phyloP scores from a whole-genome alignment of 2,797 vertebrate species.

The Enteromius treurensis region DNA sequence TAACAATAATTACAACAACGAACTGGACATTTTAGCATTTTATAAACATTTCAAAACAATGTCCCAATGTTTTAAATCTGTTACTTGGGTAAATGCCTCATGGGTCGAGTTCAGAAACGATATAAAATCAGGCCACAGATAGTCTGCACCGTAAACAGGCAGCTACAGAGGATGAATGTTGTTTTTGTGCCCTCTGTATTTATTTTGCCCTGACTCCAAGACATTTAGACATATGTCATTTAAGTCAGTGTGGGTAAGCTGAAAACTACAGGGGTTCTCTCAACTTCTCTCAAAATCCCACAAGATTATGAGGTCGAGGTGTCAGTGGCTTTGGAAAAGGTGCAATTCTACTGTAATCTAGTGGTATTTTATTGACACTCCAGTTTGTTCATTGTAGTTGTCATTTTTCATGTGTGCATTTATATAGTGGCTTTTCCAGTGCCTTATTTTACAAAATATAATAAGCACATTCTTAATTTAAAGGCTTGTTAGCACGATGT shows the following conservation, averaged over 20 bases:
- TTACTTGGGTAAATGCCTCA: background rate
- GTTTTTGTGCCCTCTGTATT: background rate
- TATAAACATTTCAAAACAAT: background rate
- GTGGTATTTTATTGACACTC: slow-evolving; percentile 58
- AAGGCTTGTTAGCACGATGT: background rate
- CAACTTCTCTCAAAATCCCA: slow-evolving; percentile 35
- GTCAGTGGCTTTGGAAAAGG: slow-evolving; percentile 59
- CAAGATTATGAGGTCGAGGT: slow-evolving; percentile 44
- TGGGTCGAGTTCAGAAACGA: background rate
- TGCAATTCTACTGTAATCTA: slow-evolving; percentile 55
- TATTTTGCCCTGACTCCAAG: background rate
- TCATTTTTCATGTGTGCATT: slow-evolving; percentile 49
- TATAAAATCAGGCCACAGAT: background rate
- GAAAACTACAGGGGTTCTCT: slow-evolving; percentile 14
- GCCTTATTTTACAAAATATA: background rate
- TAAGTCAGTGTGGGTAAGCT: slow-evolving; percentile 21
- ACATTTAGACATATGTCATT: background rate
- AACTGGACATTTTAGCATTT: too few relatives aligned
- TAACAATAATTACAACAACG: too few relatives aligned
- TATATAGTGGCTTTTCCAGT: background rate
- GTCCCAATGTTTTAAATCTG: background rate
- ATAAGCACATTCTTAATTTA: background rate
- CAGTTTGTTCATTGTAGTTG: slow-evolving; percentile 59
- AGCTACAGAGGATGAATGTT: background rate
- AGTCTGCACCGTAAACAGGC: background rate